Percentiles rank a stretch among this genome's conserved stretches.
These are phyloP conservation scores for Mus spicilegus DNA, from an alignment of 2,113 vertebrate species.

Conservation along the genomic window DNA sequence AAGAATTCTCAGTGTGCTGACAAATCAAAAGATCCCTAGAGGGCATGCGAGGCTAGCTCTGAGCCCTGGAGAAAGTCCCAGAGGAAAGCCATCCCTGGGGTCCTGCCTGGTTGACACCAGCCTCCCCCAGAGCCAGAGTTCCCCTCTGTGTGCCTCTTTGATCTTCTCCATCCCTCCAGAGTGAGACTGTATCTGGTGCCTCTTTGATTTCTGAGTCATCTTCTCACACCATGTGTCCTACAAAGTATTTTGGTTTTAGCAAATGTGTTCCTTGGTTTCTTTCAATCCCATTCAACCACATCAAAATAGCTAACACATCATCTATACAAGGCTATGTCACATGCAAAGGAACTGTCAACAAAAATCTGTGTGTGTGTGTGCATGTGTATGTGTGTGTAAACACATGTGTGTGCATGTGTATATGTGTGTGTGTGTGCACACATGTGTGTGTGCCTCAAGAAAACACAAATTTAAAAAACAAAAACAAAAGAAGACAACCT, in stretches of 20 bases:
- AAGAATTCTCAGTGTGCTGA: slow-evolving; percentile 48
- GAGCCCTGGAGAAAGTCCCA: slow-evolving; percentile 10
- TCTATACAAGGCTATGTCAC: slow-evolving; percentile 42
- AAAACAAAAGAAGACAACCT: slow-evolving; percentile 74
- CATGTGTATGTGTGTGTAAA: neutral
- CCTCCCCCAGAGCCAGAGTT: neutral
- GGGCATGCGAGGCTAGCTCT: neutral
- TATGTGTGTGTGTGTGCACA: slow-evolving; percentile 10
- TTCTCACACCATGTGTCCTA: slow-evolving; percentile 59
- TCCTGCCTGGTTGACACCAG: neutral
- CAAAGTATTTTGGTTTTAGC: slow-evolving; percentile 65
- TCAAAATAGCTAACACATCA: slow-evolving; percentile 51
- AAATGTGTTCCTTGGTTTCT: slow-evolving; percentile 57
- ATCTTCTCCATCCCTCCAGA: slow-evolving; percentile 50
- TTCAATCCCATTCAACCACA: slow-evolving; percentile 55
- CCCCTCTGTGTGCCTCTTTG: slow-evolving; percentile 58
- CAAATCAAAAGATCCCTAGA: slow-evolving; percentile 45
- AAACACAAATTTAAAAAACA: slow-evolving; percentile 22
- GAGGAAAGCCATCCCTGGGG: neutral
- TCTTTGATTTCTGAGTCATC: slow-evolving; percentile 70
- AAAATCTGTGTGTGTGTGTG: neutral
- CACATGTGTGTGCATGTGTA: neutral
- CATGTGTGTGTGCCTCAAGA: slow-evolving; percentile 34
- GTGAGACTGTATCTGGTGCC: neutral
- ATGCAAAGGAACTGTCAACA: slow-evolving; percentile 14